Evolutionary conservation across 1,140 invertebrate genomes (phyloP), one percentile per base, ranked within the genome.

Genomic region (Physella acuta): DNA sequence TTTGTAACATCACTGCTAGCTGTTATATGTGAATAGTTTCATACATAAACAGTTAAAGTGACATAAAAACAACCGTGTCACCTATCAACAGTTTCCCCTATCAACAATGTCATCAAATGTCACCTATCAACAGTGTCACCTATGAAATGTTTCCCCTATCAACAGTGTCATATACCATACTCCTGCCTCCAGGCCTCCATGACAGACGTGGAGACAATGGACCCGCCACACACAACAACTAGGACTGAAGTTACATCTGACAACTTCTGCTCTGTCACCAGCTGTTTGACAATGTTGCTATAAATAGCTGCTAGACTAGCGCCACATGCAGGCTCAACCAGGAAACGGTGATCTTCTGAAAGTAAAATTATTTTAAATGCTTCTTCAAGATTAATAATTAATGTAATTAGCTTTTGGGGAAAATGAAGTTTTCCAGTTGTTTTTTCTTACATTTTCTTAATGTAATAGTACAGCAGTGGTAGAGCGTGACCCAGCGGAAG

Each of bases 281-380:
- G 74, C 31, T 72, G 68, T 1, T 66, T 39, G 34, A 86, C 77
- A 17, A 83, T 76, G n/a, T 76, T 51, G 33, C 77, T 77, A 67
- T 88, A 88, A 11, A 86, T 73, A 26, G 85, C 84, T 5, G 86
- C 81, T 44, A 88, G 70, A 3, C 85, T 79, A 20, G 87, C 87
- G 5, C 87, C 88, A 81, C 87, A 88, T 3, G 86, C 81, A 8
- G 87, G 86, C 72, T 88, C 87, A 28, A 88, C 87, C 34, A 88
- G 67, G 62, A 82, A 80, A 16, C 84, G 76, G 65, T 88, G 86
- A 71, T 88, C 82, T 66, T 79, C 80, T 81, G 74, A 26, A 73
- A 14, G 62, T 0, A 65, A 30, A 33, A 65, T n/a, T n/a, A n/a
- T n/a, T n/a, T n/a, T 3, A 56, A 56, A 56, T 56, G 26, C 26